Conservation (phyloP, 2,888 invertebrate species). For the Thymelicus lineola region DNA sequence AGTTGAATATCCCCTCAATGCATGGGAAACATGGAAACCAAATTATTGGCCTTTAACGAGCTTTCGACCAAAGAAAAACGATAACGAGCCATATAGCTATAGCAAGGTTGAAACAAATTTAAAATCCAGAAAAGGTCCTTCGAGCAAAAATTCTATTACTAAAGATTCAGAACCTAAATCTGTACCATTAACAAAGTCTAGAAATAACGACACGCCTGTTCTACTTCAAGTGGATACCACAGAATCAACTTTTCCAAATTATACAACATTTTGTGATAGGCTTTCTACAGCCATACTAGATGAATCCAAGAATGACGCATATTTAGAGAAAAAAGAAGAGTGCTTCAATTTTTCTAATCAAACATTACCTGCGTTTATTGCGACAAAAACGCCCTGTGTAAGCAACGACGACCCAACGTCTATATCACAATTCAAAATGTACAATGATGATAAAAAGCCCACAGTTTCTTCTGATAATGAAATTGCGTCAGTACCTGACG, state of each 20-base stretch:
- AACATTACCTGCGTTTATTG: background rate
- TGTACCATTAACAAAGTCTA: background rate
- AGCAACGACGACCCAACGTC: constrained; percentile 4
- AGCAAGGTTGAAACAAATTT: background rate
- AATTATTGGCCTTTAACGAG: constrained; percentile 56
- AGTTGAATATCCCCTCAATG: constrained; percentile 66
- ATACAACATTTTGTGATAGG: background rate
- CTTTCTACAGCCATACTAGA: background rate
- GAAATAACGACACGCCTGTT: background rate
- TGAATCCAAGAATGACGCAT: background rate
- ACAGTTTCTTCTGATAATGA: constrained; percentile 8
- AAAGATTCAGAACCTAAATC: background rate
- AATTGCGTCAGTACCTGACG: constrained; percentile 15
- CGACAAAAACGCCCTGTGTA: background rate
- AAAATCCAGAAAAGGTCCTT: background rate
- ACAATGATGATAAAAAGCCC: constrained; percentile 9
- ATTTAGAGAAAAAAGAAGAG: background rate
- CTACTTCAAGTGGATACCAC: background rate
- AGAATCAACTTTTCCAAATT: background rate
- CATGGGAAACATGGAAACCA: constrained; percentile 63
- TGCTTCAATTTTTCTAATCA: background rate
- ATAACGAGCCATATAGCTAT: too few species aligned
- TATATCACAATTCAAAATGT: background rate
- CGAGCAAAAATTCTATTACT: background rate
- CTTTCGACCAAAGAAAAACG: background rate